Percentiles rank a stretch among this genome's conserved stretches.
phyloP scores from a whole-genome alignment of 2,888 invertebrate genomes.

The Phengaris arion region DNA sequence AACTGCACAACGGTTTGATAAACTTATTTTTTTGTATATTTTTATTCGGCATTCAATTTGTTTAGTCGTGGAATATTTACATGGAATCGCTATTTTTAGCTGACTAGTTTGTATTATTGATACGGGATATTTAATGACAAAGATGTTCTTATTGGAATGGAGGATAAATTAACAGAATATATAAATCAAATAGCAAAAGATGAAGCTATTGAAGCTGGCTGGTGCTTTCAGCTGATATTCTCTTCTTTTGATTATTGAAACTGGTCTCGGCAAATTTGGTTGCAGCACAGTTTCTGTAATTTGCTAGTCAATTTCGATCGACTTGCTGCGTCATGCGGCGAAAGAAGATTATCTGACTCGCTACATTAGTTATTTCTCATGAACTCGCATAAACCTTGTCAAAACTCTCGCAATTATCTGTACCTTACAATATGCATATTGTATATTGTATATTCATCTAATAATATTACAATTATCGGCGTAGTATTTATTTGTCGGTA shows the following conservation, averaged over 20 bases:
- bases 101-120: constrained; percentile 4
- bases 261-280: too few species aligned
- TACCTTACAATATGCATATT: background rate
- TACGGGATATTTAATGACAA: background rate
- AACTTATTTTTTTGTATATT: constrained; percentile 29
- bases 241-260: too few species aligned
- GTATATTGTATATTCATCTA: background rate
- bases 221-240: too few species aligned
- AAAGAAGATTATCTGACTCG: too few species aligned
- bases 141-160: background rate
- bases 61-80: constrained; percentile 23
- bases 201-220: background rate
- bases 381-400: too few species aligned
- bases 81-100: constrained; percentile 18
- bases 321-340: too few species aligned
- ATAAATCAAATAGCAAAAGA: too few species aligned
- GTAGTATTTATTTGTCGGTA: background rate
- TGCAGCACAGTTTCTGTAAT: too few species aligned
- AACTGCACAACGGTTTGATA: constrained; percentile 28
- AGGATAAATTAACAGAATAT: too few species aligned
- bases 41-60: constrained; percentile 24
- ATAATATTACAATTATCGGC: background rate
- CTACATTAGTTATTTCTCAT: too few species aligned
- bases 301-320: too few species aligned
- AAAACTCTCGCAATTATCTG: too few species aligned